Conservation (phyloP, 2,113 vertebrate genomes). For the Tachuris rubrigastra region DNA sequence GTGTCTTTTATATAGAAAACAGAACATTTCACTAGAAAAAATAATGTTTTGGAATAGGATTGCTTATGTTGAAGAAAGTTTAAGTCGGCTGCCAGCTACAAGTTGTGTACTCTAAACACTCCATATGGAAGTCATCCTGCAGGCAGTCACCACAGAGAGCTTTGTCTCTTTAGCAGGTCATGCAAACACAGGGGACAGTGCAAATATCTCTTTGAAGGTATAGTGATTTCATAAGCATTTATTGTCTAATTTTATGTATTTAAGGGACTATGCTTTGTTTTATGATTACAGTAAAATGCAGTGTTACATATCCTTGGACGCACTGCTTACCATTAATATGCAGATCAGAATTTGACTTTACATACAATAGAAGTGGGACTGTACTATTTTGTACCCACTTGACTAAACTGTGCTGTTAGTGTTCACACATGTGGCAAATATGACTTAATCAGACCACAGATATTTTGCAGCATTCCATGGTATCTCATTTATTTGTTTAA, state of each 20-base stretch:
- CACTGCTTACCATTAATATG: neutral
- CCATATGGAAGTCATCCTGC: neutral
- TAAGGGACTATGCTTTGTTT: neutral
- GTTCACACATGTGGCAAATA: slow-evolving; percentile 77
- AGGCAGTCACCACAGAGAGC: neutral
- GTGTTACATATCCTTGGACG: neutral
- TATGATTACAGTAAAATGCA: neutral
- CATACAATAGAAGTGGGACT: neutral
- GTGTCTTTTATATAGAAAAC: neutral
- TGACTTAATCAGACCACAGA: slow-evolving; percentile 82
- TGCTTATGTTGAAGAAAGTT: neutral
- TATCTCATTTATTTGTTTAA: slow-evolving; percentile 88
- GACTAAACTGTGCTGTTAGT: slow-evolving; percentile 62
- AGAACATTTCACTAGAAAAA: neutral
- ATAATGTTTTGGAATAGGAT: neutral
- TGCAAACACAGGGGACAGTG: neutral
- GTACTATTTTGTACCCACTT: slow-evolving; percentile 11
- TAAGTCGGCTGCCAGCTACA: neutral
- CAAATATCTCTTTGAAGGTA: neutral
- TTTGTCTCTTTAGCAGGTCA: neutral
- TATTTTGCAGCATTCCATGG: slow-evolving; percentile 83
- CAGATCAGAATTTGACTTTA: neutral
- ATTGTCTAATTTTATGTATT: neutral
- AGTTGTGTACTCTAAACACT: neutral
- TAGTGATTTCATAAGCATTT: neutral